Evolutionary conservation across 1,140 invertebrate species (phyloP), one percentile per base, ranked within the genome.

Genomic region (Nomia melanderi): DNA sequence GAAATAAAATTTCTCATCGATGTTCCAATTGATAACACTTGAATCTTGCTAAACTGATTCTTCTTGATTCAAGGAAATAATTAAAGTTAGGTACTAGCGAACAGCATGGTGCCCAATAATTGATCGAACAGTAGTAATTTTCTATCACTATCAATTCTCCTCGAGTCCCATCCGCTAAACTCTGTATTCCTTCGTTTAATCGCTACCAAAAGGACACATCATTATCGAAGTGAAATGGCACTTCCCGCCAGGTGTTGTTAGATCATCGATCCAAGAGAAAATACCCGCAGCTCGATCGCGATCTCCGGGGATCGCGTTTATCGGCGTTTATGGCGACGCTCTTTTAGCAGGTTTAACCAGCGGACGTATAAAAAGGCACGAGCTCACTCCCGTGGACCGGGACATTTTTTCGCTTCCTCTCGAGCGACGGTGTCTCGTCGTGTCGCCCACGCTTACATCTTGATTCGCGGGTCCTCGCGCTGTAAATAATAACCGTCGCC

Each of bases 401-500:
- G 63, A 76, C 74, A 79, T 75, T 84, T 82, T 75, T 84, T 74
- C 27, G 63, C 41, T 47, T 54, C 53, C 60, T 78, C 71, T 78
- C 50, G 47, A 20, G 41, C 67, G 71, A 82, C 47, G 41, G 64
- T 76, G 63, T 83, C 77, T 82, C 77, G 56, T 81, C 59, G 78
- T 73, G 25, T 78, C 79, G 83, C 83, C 83, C 79, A 85, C 83
- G 83, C 83, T 85, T 79, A 85, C 79, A 85, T 85, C 83, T 85
- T 85, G 83, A 85, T 85, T 85, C 83, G 83, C 83, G 75, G 56
- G 63, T 59, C 54, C 74, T 79, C 57, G 33, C 71, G 71, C 71
- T 64, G 56, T 85, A 85, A 85, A 85, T 85, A 85, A 85, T 73
- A 71, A 29, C 23, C 59, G 25, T 47, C 33, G 6, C 3, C 36